Evolutionary conservation across 2,888 invertebrate genomes (phyloP), one percentile per base, ranked within the genome.

Genomic region (Sinhomidia bicolor): DNA sequence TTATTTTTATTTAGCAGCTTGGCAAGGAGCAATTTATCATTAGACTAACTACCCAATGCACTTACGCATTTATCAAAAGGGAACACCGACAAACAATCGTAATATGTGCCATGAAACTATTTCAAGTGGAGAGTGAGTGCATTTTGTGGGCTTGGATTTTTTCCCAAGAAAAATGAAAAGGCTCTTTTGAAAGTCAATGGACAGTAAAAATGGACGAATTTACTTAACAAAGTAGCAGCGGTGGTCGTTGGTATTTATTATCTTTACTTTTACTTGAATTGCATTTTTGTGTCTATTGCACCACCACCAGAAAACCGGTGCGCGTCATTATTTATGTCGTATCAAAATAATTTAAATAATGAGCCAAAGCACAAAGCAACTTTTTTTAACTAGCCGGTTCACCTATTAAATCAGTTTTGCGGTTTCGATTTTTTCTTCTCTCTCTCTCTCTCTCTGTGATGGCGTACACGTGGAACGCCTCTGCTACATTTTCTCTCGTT

Each of bases 401-500:
- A 41, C 57, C 84, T 65, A 85, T 65, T 85, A 85, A 85, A 78
- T 65, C 65, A 78, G 51, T 57, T 62, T 65, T 78, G 62, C 32
- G 54, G 78, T 20, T 57, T 78, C 32, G 23, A 32, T 57, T 78
- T 23, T 65, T 23, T 65, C 14, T 47, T 14, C 12, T 17, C 54
- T 54, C 54, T 14, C 17, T 17, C 17, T 7, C 54, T 54, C 12
- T 65, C 20, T 36, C 32, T 36, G 23, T 9, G 14, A 47, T 32
- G 2, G 57, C 32, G 20, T 32, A 54, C 54, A 57, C 78, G 78
- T 78, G 78, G 10, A 20, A 32, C 78, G 12, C 78, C 57, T 78
- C 32, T 74, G 23, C 23, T 57, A 57, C 6, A 32, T 10, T 74
- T 57, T 78, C 57, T 32, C 54, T 78, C 20, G 17, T 32, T 78